A percentile compares a stretch with the other conserved stretches of the same genome.
Conservation (phyloP, 2,888 invertebrate genomes). For the Nymphalis c-album region DNA sequence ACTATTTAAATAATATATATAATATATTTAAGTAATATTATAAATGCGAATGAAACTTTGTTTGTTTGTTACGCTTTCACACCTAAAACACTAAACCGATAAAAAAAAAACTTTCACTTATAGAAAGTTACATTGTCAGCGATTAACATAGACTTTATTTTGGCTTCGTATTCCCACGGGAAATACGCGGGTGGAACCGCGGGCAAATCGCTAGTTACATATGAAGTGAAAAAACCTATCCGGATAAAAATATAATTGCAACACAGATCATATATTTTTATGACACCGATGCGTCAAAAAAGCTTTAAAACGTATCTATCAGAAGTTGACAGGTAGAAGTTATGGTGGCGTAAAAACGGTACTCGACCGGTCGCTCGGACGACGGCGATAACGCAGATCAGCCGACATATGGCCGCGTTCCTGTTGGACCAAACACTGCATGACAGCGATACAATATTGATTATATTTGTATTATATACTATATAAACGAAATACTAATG, state of each 20-base stretch:
- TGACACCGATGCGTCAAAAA: slow-evolving; percentile 40
- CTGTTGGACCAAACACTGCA: slow-evolving; percentile 39
- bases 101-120: no score
- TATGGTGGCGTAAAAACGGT: slow-evolving; percentile 57
- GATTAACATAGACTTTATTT: no score
- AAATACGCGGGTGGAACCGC: no score
- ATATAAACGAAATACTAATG: neutral
- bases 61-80: no score
- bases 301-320: slow-evolving; percentile 51
- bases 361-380: slow-evolving; percentile 48
- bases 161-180: no score
- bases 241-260: slow-evolving; percentile 6
- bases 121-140: no score
- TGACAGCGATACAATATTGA: slow-evolving; percentile 21
- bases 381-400: slow-evolving; percentile 43
- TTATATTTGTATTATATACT: slow-evolving; percentile 2
- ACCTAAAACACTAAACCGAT: no score
- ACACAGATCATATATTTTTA: slow-evolving; percentile 5
- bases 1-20: no score
- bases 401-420: slow-evolving; percentile 37
- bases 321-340: slow-evolving; percentile 49
- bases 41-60: no score
- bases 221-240: neutral
- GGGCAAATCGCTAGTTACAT: no score
- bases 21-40: no score